phyloP scores from a whole-genome alignment of 2,888 invertebrate genomes.

The Campoplex capitator region DNA sequence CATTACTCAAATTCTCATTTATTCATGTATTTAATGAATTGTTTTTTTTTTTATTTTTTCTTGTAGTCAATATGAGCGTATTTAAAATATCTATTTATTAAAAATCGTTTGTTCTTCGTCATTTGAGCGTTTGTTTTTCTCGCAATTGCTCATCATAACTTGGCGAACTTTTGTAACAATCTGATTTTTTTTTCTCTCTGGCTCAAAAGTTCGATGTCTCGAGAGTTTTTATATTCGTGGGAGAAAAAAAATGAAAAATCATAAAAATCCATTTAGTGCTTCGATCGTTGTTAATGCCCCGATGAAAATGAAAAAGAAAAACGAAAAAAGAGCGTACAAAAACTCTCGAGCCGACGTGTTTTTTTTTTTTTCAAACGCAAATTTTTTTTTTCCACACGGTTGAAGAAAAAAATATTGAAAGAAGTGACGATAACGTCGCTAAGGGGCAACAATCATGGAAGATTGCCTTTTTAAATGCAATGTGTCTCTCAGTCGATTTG shows the following conservation, averaged over 20 bases:
- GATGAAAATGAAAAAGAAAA: constrained; percentile 17
- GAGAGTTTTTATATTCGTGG: constrained; percentile 34
- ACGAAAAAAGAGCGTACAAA: constrained; percentile 27
- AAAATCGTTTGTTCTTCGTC: constrained; percentile 6
- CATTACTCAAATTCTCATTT: constrained; percentile 34
- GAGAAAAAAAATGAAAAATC: not conserved
- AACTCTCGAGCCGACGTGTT: constrained; percentile 40
- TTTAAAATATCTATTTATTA: constrained; percentile 61
- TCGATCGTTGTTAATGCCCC: constrained; percentile 64
- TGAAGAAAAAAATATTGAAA: not conserved
- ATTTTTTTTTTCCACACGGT: constrained; percentile 25
- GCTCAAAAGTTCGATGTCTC: not conserved
- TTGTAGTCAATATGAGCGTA: constrained; percentile 48
- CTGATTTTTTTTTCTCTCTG: not conserved
- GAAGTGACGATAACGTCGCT: constrained; percentile 20
- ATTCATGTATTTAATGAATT: not conserved
- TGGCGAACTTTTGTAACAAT: not conserved
- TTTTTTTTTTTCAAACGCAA: not conserved
- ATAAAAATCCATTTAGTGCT: constrained; percentile 40
- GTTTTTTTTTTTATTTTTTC: constrained; percentile 15
- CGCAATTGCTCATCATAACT: constrained; percentile 33
- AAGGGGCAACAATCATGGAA: constrained; percentile 52
- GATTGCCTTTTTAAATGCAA: constrained; percentile 66
- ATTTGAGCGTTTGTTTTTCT: constrained; percentile 50
- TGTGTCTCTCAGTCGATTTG: constrained; percentile 60